These are phyloP conservation scores for Urophycis tenuis DNA, from an alignment of 2,797 vertebrate species.

Conservation along the genomic window DNA sequence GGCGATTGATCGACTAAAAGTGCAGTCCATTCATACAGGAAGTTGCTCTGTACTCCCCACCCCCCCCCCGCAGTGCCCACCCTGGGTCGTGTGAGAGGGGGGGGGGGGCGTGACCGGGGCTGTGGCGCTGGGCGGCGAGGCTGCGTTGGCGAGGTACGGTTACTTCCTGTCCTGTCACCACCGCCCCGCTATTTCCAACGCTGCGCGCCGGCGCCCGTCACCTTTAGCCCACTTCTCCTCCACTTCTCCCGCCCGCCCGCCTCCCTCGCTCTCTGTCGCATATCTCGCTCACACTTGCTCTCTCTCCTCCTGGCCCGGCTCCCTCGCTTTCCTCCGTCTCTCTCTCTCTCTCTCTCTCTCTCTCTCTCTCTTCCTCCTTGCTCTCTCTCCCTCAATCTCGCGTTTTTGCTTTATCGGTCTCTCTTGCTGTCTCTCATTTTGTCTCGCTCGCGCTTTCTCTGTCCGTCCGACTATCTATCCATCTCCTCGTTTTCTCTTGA, in stretches of 20 bases:
- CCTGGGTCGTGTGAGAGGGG: no score
- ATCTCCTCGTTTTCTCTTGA: no score
- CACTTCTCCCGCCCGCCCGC: background rate
- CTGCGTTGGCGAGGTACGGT: background rate
- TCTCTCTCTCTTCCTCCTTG: constrained; percentile 28
- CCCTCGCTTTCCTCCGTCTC: background rate
- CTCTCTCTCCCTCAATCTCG: constrained; percentile 20
- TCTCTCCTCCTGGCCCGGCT: background rate
- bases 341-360: background rate
- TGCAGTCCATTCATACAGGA: constrained; percentile 40
- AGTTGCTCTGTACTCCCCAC: background rate
- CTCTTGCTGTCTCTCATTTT: background rate
- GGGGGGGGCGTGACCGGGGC: no score
- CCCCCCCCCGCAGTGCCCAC: background rate
- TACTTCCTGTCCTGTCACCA: constrained; percentile 1
- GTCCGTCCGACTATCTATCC: background rate
- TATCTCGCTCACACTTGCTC: background rate
- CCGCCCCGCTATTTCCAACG: background rate
- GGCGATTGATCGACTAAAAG: constrained; percentile 60
- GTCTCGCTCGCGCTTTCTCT: constrained; percentile 10
- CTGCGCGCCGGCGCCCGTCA: background rate
- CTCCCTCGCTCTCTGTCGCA: background rate
- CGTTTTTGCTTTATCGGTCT: background rate
- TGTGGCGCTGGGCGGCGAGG: no score
- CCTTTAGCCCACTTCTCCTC: background rate